Evolutionary conservation across 2,797 vertebrate species (phyloP).

Genomic region (Enteromius anoplus): DNA sequence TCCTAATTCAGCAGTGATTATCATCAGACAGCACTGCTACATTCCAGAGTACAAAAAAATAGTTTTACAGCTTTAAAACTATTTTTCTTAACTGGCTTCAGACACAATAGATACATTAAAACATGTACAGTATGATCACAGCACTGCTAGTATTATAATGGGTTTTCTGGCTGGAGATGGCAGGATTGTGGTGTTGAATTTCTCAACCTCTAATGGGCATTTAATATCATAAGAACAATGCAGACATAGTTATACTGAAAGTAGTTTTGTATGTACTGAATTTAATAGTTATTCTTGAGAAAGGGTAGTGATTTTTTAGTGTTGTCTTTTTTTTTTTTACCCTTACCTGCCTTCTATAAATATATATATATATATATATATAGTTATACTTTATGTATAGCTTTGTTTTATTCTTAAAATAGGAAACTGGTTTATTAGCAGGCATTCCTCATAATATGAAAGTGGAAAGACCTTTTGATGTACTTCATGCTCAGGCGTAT

Average conservation of each 20-base stretch:
- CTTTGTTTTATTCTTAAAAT: conserved; percentile 33
- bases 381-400: conserved; percentile 42
- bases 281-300: conserved; percentile 17
- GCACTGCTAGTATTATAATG: not conserved
- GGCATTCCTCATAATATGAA: conserved; percentile 75
- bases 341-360: conserved; percentile 48
- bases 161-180: not conserved
- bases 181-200: conserved; percentile 7
- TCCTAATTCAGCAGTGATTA: not conserved
- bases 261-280: conserved; percentile 49
- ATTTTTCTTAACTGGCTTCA: not conserved
- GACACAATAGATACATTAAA: not conserved
- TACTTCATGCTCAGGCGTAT: conserved; percentile 33
- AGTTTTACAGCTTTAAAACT: conserved; percentile 5
- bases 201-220: conserved; percentile 46
- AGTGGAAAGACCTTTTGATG: conserved; percentile 60
- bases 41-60: conserved; percentile 9
- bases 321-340: conserved; percentile 54
- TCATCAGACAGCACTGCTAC: conserved; percentile 4
- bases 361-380: conserved; percentile 55
- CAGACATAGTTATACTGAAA: conserved; percentile 35
- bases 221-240: conserved; percentile 65
- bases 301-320: conserved; percentile 55
- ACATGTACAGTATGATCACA: conserved; percentile 8
- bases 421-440: conserved; percentile 49